Evolutionary conservation across 2,113 vertebrate genomes (phyloP).

Genomic region (Melierax canorus): DNA sequence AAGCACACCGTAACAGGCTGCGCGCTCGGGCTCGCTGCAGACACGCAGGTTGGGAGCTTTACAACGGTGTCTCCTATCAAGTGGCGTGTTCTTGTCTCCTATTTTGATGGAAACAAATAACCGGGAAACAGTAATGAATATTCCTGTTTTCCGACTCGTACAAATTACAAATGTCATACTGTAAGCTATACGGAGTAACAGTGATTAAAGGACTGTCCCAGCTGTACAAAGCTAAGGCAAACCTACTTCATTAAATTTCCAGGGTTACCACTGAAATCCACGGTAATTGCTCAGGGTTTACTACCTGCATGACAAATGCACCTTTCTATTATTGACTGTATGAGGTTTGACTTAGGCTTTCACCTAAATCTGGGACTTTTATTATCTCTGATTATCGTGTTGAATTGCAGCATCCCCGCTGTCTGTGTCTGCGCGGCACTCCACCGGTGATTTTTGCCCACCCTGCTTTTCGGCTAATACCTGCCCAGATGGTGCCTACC

Average conservation of each 20-base stretch:
- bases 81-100: rapidly evolving
- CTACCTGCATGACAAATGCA: background rate
- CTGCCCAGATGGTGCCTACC: background rate
- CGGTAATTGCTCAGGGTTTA: background rate
- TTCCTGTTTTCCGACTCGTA: background rate
- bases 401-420: background rate
- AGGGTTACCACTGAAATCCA: background rate
- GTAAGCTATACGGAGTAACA: rapidly evolving
- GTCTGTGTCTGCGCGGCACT: background rate
- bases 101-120: background rate
- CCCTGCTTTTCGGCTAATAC: background rate
- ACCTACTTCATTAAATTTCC: background rate
- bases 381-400: background rate
- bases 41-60: background rate
- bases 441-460: background rate
- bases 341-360: background rate
- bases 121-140: background rate
- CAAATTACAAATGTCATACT: rapidly evolving
- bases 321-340: background rate
- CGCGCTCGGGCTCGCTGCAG: background rate
- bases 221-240: background rate
- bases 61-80: background rate
- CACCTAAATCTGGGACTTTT: background rate
- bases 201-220: background rate
- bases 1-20: background rate